These are phyloP conservation scores for Cydia strobilella DNA, from an alignment of 1,140 invertebrate genomes.

Conservation along the genomic window DNA sequence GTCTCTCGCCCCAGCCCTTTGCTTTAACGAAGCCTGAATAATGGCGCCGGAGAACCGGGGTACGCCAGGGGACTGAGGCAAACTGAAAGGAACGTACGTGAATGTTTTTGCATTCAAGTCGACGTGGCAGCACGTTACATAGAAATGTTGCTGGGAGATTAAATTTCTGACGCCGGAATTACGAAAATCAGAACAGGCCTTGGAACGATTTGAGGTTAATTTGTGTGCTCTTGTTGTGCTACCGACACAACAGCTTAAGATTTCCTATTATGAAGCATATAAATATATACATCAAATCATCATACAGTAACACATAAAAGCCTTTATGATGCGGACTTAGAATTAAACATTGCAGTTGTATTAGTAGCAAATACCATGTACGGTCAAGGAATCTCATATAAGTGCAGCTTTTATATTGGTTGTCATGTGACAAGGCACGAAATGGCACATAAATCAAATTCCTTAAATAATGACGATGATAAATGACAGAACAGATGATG, in stretches of 20 bases:
- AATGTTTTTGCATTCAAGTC: conserved; percentile 21
- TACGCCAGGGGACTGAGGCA: conserved; percentile 22
- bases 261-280: too few species aligned
- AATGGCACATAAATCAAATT: too few species aligned
- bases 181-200: not conserved
- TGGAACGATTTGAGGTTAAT: not conserved
- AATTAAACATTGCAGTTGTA: too few species aligned
- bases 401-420: too few species aligned
- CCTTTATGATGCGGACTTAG: too few species aligned
- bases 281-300: too few species aligned
- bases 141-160: conserved; percentile 9
- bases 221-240: not conserved
- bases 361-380: too few species aligned
- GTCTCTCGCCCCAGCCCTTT: conserved; percentile 31
- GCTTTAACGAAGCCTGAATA: conserved; percentile 32
- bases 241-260: not conserved
- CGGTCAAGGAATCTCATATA: too few species aligned
- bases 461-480: too few species aligned
- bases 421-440: too few species aligned
- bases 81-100: conserved; percentile 28
- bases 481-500: too few species aligned
- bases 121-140: conserved; percentile 17
- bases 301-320: too few species aligned
- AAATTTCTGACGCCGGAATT: conserved; percentile 5
- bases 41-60: conserved; percentile 14